Percentiles rank a stretch among this genome's conserved stretches.
Evolutionary conservation across 2,113 vertebrate genomes (phyloP).

Genomic region (Sceloporus undulatus): DNA sequence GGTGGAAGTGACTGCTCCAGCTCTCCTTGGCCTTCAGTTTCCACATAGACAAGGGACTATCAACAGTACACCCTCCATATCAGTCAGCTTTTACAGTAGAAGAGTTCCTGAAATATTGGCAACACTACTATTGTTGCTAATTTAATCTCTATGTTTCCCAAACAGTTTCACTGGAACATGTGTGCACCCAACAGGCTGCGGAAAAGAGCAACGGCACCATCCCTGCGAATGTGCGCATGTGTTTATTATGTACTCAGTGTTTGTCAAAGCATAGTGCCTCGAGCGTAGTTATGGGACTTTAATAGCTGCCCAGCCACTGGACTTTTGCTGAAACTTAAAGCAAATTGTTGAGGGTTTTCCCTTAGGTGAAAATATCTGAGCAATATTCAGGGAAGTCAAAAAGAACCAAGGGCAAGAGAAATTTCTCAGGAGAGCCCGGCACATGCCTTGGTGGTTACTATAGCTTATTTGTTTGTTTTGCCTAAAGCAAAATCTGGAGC

Average conservation of each 20-base stretch:
- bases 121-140: background rate
- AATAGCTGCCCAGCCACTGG: background rate
- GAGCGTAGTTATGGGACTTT: background rate
- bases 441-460: background rate
- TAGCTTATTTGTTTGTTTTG: background rate
- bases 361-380: constrained; percentile 12
- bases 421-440: background rate
- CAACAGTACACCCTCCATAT: background rate
- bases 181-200: background rate
- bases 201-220: background rate
- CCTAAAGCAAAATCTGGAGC: background rate
- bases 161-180: background rate
- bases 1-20: constrained; percentile 18
- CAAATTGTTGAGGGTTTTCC: background rate
- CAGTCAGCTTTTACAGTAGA: background rate
- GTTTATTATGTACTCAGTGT: background rate
- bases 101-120: background rate
- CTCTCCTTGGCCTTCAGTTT: constrained; percentile 4
- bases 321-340: background rate
- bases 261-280: background rate
- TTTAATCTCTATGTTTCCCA: background rate
- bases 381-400: background rate
- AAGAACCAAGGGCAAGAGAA: background rate
- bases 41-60: background rate
- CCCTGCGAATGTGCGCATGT: no score